Conservation (phyloP, 2,888 invertebrate species). For the Drosophila anomelani region DNA sequence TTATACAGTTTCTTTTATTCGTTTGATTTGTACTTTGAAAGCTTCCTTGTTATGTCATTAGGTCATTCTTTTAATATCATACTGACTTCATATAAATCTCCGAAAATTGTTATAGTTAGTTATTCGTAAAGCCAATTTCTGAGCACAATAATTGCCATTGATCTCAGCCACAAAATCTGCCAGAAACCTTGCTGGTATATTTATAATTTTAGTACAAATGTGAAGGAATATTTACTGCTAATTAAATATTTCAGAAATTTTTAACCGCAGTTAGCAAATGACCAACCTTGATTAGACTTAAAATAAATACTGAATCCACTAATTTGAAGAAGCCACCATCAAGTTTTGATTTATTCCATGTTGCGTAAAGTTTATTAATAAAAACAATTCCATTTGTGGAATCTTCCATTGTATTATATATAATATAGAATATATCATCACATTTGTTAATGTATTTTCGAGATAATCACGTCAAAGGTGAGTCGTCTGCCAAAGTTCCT, state of each 20-base stretch:
- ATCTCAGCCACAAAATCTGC: neutral
- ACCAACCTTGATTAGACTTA: neutral
- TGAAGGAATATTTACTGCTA: neutral
- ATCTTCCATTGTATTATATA: constrained; percentile 2
- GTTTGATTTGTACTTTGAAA: too few relatives aligned
- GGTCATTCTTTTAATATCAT: neutral
- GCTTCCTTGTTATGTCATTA: too few relatives aligned
- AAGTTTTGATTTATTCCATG: neutral
- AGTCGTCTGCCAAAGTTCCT: constrained; percentile 4
- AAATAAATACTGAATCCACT: neutral
- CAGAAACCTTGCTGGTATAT: neutral
- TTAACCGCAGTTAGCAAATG: neutral
- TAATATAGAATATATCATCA: neutral
- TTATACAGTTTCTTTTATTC: too few relatives aligned
- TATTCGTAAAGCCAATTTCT: too few relatives aligned
- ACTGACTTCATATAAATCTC: neutral
- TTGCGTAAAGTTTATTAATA: neutral
- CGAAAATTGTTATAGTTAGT: too few relatives aligned
- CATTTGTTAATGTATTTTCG: neutral
- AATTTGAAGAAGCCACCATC: neutral
- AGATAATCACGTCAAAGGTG: neutral
- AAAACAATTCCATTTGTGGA: neutral
- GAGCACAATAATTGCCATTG: neutral
- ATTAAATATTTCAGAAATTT: neutral
- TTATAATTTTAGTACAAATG: neutral